A percentile compares a stretch with the other conserved stretches of the same genome.
Evolutionary conservation across 2,888 invertebrate species (phyloP).

Genomic region (Erpobdella octoculata): DNA sequence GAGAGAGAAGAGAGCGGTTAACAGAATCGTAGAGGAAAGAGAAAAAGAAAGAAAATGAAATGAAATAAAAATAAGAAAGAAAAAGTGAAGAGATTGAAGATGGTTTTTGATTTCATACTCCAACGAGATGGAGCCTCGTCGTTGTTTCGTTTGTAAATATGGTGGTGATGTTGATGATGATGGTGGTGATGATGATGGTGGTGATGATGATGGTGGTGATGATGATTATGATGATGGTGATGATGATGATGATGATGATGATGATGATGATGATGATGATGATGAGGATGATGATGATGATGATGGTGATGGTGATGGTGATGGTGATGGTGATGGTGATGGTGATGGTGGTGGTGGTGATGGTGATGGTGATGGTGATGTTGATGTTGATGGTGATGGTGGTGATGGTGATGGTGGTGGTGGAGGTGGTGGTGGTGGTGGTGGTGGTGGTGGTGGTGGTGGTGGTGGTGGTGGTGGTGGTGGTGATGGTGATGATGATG

Average conservation of each 20-base stretch:
- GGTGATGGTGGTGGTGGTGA: neutral
- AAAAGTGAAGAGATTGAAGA: too few relatives aligned
- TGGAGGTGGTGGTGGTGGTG: neutral
- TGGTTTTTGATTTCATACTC: too few relatives aligned
- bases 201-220: slow-evolving; percentile 9
- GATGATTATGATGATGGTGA: slow-evolving; percentile 16
- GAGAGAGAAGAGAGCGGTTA: too few relatives aligned
- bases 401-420: neutral
- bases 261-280: neutral
- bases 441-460: neutral
- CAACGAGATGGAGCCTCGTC: too few relatives aligned
- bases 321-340: neutral
- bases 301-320: slow-evolving; percentile 6
- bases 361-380: neutral
- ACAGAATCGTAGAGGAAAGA: too few relatives aligned
- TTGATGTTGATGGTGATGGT: neutral
- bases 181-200: slow-evolving; percentile 18
- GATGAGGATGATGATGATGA: neutral
- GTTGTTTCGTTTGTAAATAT: neutral
- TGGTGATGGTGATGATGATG: neutral
- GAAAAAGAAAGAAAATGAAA: too few relatives aligned
- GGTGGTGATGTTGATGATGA: slow-evolving; percentile 1
- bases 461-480: neutral
- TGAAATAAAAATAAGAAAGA: too few relatives aligned
- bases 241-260: neutral